Evolutionary conservation across 2,113 vertebrate species (phyloP), one percentile per base, ranked within the genome.

Genomic region (Cinclus mexicanus): DNA sequence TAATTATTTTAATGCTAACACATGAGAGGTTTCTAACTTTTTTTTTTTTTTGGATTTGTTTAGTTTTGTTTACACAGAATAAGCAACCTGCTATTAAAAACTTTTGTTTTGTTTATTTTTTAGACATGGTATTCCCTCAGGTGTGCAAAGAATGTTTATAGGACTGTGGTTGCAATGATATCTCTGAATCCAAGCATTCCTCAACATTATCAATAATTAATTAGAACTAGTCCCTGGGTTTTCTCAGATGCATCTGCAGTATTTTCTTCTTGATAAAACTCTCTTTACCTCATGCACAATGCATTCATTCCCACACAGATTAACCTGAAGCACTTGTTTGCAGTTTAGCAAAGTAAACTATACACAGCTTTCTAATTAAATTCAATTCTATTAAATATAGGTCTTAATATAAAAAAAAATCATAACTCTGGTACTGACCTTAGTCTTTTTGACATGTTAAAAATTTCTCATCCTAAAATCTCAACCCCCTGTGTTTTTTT

Each of bases 151-250:
- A 71, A 68, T 59, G 5, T 55, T 94, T 83, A 61, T 29, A 16
- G 39, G 18, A 55, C 11, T 63, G 39, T 53, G 25, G 60, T 76
- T 95, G 72, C 14, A 76, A 47, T 37, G 59, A 55, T 37, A 39
- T 31, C 41, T 81, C 59, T 87, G 47, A 74, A 93, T 3, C 6
- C 46, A 87, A 49, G 41, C 5, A 19, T 22, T 23, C 2, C 26
- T 25, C 6, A 22, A 60, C 85, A 83, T 68, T 63, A 84, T 91
- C 35, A 87, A 68, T 78, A 91, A 89, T 89, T 93, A 68, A 94
- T 59, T 69, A 84, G 33, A 89, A 59, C 6, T 60, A 35, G 14
- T 63, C 10, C 37, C 22, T 75, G 8, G 0, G 0, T 33, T 78
- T 94, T 91, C 83, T 83, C 47, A 64, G 26, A 65, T 15, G 3